Evolutionary conservation across 2,797 vertebrate genomes (phyloP).

Genomic region (Philypnodon macrostomus): DNA sequence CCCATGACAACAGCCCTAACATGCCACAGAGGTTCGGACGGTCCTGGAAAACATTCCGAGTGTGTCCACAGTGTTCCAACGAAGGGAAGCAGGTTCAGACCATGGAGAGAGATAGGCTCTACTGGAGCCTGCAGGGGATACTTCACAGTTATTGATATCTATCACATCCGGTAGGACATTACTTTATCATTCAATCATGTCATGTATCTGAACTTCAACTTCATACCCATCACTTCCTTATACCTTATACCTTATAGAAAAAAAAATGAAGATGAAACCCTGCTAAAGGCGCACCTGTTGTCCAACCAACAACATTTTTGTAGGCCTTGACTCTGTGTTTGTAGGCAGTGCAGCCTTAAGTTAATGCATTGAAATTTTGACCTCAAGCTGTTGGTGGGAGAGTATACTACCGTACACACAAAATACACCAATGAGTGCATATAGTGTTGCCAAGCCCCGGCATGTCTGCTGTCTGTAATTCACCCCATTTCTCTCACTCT

Average conservation of each 20-base stretch:
- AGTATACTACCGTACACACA: too few species aligned
- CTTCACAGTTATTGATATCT: conserved; percentile 20
- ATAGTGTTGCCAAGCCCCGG: not conserved
- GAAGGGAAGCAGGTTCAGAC: conserved; percentile 38
- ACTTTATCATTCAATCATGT: not conserved
- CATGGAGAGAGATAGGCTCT: conserved; percentile 42
- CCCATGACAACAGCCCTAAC: not conserved
- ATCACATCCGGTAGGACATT: conserved; percentile 38
- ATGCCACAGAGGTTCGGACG: conserved; percentile 72
- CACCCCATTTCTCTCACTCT: conserved; percentile 20
- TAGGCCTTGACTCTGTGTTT: too few species aligned
- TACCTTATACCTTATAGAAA: too few species aligned
- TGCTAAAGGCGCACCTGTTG: too few species aligned
- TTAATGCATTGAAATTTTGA: too few species aligned
- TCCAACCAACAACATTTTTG: too few species aligned
- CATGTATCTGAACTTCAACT: not conserved
- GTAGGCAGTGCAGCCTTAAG: too few species aligned
- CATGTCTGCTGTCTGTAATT: conserved; percentile 1
- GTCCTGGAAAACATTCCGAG: conserved; percentile 23
- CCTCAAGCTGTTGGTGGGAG: too few species aligned
- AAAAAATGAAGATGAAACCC: too few species aligned
- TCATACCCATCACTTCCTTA: not conserved
- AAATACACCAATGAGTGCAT: too few species aligned
- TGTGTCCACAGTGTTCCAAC: conserved; percentile 42
- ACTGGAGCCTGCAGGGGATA: conserved; percentile 39